Conservation (phyloP, 2,888 invertebrate species). For the Folsomia candida region DNA sequence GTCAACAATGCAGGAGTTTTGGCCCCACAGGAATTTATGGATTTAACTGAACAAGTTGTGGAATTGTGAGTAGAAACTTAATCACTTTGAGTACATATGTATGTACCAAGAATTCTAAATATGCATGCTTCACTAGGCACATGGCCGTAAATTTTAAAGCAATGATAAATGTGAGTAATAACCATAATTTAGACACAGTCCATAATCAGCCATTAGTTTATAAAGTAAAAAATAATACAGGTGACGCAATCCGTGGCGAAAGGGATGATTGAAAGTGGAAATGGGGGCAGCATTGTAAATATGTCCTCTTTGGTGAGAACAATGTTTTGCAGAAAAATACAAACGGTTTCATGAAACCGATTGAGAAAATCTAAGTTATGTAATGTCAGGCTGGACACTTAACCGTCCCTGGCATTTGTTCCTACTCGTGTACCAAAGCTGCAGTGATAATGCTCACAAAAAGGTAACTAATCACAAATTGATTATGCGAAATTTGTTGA, state of each 20-base stretch:
- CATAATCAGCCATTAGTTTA: too few species aligned
- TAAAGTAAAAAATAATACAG: too few species aligned
- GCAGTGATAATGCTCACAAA: constrained; percentile 23
- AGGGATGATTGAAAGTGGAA: constrained; percentile 32
- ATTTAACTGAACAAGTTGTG: constrained; percentile 7
- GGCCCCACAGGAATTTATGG: constrained; percentile 9
- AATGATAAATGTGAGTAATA: constrained; percentile 77
- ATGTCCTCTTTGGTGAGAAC: constrained; percentile 31
- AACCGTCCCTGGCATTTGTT: constrained; percentile 13
- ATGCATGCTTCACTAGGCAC: constrained; percentile 53
- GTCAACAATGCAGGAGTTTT: constrained; percentile 14
- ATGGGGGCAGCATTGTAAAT: constrained; percentile 35
- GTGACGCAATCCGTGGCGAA: constrained; percentile 69
- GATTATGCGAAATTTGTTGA: too few species aligned
- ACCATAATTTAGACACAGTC: too few species aligned
- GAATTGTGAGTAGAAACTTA: background rate
- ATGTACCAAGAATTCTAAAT: too few species aligned
- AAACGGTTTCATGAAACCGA: background rate
- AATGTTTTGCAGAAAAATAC: background rate
- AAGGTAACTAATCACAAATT: too few species aligned
- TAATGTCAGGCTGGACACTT: constrained; percentile 15
- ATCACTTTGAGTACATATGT: background rate
- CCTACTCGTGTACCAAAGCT: constrained; percentile 23
- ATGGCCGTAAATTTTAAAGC: constrained; percentile 77
- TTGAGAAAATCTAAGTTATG: background rate